Evolutionary conservation across 2,888 invertebrate genomes (phyloP).

Genomic region (Petrolisthes manimaculis): DNA sequence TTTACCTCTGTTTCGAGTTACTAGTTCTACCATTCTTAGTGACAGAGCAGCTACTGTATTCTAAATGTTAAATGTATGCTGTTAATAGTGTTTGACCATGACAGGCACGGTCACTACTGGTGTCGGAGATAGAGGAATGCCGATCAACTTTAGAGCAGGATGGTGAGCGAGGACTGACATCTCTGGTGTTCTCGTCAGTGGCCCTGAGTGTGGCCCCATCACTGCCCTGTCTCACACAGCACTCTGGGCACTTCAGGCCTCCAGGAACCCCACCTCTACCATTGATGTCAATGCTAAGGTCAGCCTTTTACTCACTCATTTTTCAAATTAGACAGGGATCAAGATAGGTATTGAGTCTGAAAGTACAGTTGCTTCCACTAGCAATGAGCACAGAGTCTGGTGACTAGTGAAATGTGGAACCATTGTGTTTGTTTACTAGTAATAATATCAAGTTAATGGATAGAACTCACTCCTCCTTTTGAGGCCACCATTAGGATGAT

Average conservation of each 20-base stretch:
- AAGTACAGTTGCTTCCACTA: too few species aligned
- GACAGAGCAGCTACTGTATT: neutral
- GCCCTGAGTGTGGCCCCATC: conserved; percentile 76
- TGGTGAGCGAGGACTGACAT: conserved; percentile 73
- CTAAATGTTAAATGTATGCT: neutral
- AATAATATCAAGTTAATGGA: too few species aligned
- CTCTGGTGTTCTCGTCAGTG: conserved; percentile 79
- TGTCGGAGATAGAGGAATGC: conserved; percentile 79
- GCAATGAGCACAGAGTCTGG: too few species aligned
- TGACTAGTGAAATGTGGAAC: too few species aligned
- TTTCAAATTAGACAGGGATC: too few species aligned
- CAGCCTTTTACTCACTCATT: neutral
- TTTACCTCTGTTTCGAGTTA: too few species aligned
- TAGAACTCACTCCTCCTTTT: too few species aligned
- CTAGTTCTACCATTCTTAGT: too few species aligned
- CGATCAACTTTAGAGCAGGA: conserved; percentile 75
- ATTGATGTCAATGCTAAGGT: conserved; percentile 44
- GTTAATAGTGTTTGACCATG: conserved; percentile 50
- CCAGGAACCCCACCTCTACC: conserved; percentile 46
- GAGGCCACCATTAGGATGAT: too few species aligned
- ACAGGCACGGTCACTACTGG: conserved; percentile 74
- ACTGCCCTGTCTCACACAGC: conserved; percentile 73
- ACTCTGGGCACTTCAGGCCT: conserved; percentile 78
- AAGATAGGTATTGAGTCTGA: too few species aligned
- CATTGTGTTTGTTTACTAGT: too few species aligned